Base-by-base conservation (phyloP, 1,140 invertebrate genomes). In the Camponotus pennsylvanicus region DNA sequence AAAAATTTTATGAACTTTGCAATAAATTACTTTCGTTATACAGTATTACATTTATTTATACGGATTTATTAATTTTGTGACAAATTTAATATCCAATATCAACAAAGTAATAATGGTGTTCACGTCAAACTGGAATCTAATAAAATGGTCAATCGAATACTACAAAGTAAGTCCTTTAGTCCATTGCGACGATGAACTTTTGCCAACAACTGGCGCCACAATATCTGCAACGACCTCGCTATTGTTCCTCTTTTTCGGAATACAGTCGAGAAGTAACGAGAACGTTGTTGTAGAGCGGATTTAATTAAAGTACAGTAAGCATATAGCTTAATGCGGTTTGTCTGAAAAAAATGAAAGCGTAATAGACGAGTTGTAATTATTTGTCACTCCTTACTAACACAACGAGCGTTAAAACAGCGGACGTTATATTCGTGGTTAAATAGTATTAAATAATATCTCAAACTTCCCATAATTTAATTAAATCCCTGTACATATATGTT, bases 291-390 rank as follows among this genome's bases (percentile, higher is more conserved):
- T 71, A 57, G n/a, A 64, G 55, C 34, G 40, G 69, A 40, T 64
- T 87, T 87, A 79, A 87, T 89, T 85, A 85, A 90, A 89, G 63
- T 45, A 27, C 27, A 1, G 27, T 27, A 27, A 64, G 77, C 77
- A 57, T 76, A 40, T 83, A 84, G 63, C 55, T 83, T 86, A 87
- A 90, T 87, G 85, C 88, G 88, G 71, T 87, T 55, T 52, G 9
- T 45, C 40, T 27, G n/a, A 8, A 57, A 37, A 27, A 71, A 73
- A 49, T 40, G 13, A 1, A 78, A 42, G 18, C 34, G 6, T 15
- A 6, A 18, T 7, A 45, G 3, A 7, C 63, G 34, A 69, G 66
- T 82, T 86, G 13, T 52, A 86, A 86, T 83, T 37, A 27, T 49
- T 55, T 77, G 42, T 86, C 57, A 83, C 63, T 21, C 21, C 21